Evolutionary conservation across 1,140 invertebrate genomes (phyloP).

Genomic region (Drosophila fuyamai): DNA sequence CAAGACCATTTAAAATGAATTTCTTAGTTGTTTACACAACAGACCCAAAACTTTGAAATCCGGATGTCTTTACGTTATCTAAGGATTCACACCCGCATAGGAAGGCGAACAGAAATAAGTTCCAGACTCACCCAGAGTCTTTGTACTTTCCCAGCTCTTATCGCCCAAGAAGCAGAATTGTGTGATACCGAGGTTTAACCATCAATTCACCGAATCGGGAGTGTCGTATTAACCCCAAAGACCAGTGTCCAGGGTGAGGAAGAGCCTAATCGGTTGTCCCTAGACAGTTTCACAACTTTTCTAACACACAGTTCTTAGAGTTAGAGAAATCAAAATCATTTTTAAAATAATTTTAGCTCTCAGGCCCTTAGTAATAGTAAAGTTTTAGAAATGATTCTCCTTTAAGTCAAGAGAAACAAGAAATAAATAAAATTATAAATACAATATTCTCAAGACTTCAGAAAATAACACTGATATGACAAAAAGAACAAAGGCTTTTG

Average conservation of each 20-base stretch:
- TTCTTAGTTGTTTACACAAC: too few species aligned
- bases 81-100: conserved; percentile 23
- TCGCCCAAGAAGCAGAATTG: conserved; percentile 2
- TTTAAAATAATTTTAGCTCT: too few species aligned
- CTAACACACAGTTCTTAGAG: background rate
- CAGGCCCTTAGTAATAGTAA: too few species aligned
- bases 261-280: background rate
- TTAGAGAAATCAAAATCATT: too few species aligned
- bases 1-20: conserved; percentile 6
- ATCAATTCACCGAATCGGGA: background rate
- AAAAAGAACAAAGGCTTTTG: too few species aligned
- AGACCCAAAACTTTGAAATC: background rate
- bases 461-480: too few species aligned
- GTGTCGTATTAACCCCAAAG: too few species aligned
- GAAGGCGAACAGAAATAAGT: conserved; percentile 3
- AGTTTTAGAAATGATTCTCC: too few species aligned
- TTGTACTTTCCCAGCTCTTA: conserved; percentile 23
- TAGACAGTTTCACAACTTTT: background rate
- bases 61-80: conserved; percentile 3
- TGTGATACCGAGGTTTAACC: background rate
- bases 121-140: conserved; percentile 13
- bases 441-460: too few species aligned
- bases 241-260: background rate
- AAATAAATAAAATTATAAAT: too few species aligned
- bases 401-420: too few species aligned